Evolutionary conservation across 2,113 vertebrate genomes (phyloP), one percentile per base, ranked within the genome.

Genomic region (Shinisaurus crocodilurus): DNA sequence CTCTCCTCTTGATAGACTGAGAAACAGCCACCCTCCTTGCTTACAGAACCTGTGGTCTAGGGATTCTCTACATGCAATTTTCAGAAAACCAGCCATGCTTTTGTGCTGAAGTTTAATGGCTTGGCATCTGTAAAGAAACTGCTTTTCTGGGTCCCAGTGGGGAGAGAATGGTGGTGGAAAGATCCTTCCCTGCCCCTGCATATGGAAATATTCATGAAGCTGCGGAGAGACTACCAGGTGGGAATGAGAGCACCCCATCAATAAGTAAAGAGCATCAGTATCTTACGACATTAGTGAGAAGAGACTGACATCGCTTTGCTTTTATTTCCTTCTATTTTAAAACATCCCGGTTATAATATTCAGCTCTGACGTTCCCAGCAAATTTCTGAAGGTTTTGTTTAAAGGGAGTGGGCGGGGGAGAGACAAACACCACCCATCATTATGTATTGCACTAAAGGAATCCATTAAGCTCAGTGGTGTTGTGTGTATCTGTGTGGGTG

Each of bases 141-240:
- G 63, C 0, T 69, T 82, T 83, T 45, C 25, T 1, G 60, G 85
- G 84, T 87, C 89, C 87, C 88, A 69, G 60, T 57, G 88, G 85
- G 3, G 87, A 48, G 82, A n/a, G 29, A 1, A 18, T 25, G 85
- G 87, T 34, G 77, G 85, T 45, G 82, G 87, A 60, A 92, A 80
- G 63, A 89, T 93, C 77, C 93, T 74, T 89, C 80, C 57, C 86
- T 90, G 3, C 48, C 86, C 48, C 84, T 60, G 54, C 23, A 67
- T n/a, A 48, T 10, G 57, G 91, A 95, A 94, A 90, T 95, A 96
- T 96, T 96, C 92, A 92, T 96, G 93, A 96, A 86, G 91, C 75
- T 37, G 88, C 79, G 57, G 89, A 86, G 89, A 86, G 82, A 48
- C 82, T 89, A 87, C 65, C 27, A 74, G 81, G 25, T 88, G 72